Evolutionary conservation across 1,140 invertebrate genomes (phyloP).

Genomic region (Sycophila sp.): DNA sequence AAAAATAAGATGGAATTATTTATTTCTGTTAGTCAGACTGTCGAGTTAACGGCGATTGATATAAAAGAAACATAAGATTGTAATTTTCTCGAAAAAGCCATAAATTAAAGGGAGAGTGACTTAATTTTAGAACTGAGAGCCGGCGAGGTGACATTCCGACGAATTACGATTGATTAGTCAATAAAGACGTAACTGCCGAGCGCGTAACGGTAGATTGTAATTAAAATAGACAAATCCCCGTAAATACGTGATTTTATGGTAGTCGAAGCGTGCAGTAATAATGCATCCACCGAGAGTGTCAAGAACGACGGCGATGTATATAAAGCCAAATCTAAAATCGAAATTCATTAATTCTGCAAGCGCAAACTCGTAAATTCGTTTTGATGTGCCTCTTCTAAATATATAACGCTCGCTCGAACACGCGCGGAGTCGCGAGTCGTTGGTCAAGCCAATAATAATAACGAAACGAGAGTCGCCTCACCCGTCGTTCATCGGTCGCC

Average conservation of each 20-base stretch:
- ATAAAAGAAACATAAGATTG: too few relatives aligned
- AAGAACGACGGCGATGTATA: neutral
- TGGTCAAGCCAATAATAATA: neutral
- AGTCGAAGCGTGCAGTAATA: neutral
- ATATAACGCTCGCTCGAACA: neutral
- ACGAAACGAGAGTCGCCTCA: too few relatives aligned
- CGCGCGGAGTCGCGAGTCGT: neutral
- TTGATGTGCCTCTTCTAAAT: slow-evolving; percentile 1
- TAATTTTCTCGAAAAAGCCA: too few relatives aligned
- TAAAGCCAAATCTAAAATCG: slow-evolving; percentile 11
- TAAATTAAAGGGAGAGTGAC: too few relatives aligned
- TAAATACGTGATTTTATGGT: neutral
- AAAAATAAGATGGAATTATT: too few relatives aligned
- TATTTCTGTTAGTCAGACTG: too few relatives aligned
- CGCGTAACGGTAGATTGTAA: neutral
- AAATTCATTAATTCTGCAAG: neutral
- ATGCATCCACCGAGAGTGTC: neutral
- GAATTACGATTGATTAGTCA: neutral
- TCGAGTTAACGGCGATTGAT: too few relatives aligned
- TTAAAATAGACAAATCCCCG: slow-evolving; percentile 1
- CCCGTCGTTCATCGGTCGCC: too few relatives aligned
- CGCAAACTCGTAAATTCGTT: slow-evolving; percentile 12
- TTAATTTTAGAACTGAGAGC: too few relatives aligned
- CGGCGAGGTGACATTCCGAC: too few relatives aligned
- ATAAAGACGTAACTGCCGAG: neutral